phyloP scores from a whole-genome alignment of 2,888 invertebrate species.

The Ceratothoa steindachneri region DNA sequence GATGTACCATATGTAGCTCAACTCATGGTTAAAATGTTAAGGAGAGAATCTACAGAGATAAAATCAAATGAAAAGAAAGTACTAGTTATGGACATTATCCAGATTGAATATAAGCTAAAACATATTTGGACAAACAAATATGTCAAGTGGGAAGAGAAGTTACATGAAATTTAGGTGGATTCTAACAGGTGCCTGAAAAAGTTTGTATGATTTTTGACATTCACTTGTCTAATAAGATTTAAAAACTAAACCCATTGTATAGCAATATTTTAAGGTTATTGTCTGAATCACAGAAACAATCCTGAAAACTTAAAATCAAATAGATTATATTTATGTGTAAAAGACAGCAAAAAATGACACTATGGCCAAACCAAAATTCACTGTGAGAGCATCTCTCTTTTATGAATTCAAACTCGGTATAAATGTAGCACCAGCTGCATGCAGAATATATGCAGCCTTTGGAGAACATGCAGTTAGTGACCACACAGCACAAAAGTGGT shows the following conservation, averaged over 20 bases:
- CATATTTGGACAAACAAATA: too few relatives aligned
- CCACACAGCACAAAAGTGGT: not conserved
- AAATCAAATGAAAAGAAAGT: too few relatives aligned
- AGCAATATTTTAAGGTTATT: not conserved
- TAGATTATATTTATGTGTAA: not conserved
- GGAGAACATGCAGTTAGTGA: not conserved
- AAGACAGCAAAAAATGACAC: not conserved
- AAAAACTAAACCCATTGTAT: not conserved
- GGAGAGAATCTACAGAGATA: too few relatives aligned
- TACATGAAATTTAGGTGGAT: too few relatives aligned
- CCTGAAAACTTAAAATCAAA: not conserved
- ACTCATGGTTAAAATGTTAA: too few relatives aligned
- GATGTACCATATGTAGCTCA: too few relatives aligned
- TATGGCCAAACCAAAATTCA: not conserved
- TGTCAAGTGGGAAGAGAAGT: too few relatives aligned
- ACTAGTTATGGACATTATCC: too few relatives aligned
- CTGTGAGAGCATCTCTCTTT: not conserved
- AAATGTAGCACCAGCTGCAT: not conserved
- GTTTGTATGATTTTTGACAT: not conserved
- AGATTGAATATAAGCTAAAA: too few relatives aligned
- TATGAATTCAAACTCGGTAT: not conserved
- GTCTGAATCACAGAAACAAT: not conserved
- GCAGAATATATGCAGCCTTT: not conserved
- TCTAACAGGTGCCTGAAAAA: not conserved
- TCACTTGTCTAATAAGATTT: not conserved